Conservation (phyloP, 1,140 invertebrate species). For the Zaprionus kolodkinae region DNA sequence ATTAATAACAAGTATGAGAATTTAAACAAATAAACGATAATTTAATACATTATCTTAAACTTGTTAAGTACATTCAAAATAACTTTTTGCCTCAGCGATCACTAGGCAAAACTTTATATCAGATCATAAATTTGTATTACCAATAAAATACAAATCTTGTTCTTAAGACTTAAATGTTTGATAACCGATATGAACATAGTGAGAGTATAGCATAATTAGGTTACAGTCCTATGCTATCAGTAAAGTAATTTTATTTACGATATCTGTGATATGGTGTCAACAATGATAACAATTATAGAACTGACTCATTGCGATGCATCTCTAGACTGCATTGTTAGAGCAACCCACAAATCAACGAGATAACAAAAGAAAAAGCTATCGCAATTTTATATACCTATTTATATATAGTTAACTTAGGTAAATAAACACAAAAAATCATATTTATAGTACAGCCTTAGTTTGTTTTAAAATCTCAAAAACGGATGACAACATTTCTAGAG, state of each 20-base stretch:
- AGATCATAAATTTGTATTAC: neutral
- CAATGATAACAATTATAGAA: constrained; percentile 19
- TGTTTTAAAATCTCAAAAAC: neutral
- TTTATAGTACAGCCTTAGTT: too few species aligned
- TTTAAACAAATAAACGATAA: too few species aligned
- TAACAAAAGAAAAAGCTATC: neutral
- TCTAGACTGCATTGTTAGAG: neutral
- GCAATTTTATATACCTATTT: neutral
- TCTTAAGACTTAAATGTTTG: neutral
- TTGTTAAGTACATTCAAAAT: too few species aligned
- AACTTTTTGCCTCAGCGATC: too few species aligned
- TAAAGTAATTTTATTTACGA: constrained; percentile 7
- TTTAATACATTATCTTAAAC: neutral
- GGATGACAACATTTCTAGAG: neutral
- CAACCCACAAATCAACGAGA: neutral
- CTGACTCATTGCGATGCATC: constrained; percentile 29
- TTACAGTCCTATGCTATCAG: neutral
- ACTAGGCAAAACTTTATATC: too few species aligned
- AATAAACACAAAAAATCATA: too few species aligned
- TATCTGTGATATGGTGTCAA: constrained; percentile 21
- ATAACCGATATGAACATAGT: neutral
- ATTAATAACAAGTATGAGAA: too few species aligned
- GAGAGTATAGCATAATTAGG: neutral
- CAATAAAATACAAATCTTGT: neutral
- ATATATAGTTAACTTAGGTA: neutral